Evolutionary conservation across 2,888 invertebrate species (phyloP), one percentile per base, ranked within the genome.

Genomic region (Hemicrepidius hirtus): DNA sequence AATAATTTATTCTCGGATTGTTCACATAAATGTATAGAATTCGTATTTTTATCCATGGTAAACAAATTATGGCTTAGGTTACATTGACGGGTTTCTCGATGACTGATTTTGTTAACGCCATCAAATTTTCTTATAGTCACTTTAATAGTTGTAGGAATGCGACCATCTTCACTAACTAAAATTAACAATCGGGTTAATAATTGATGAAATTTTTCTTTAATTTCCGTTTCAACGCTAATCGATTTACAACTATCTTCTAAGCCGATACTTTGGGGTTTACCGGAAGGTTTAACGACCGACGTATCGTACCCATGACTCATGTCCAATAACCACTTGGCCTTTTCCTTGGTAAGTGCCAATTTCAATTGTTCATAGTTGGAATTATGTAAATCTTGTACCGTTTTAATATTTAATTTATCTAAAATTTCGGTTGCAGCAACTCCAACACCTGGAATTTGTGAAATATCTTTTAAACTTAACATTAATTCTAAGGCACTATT

Each of bases 221-320:
- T 93, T 82, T 95, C 94, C 69, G 90, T 91, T 79, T 92, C 91
- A 2, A 92, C 89, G 77, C 92, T 92, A 62, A 94, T 92, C 69
- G 91, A 91, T 80, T 91, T 60, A 84, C 94, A 94, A 70, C 94
- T 92, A 84, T 95, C 95, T 83, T 95, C 95, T 73, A 95, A 86
- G 18, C 95, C 93, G 80, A 95, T 94, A 74, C 92, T 93, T 84
- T 93, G 93, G 12, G 95, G 95, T 82, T 91, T 92, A 3, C 94
- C 94, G 41, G 92, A 91, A 71, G 91, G 89, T 80, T 94, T 93
- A 0, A 96, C 94, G 62, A 89, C 88, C 75, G 91, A 89, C 76
- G 88, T 88, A 84, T 96, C 96, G 71, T 92, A 90, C n/a, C 95
- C 96, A 85, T 91, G 89, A 75, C 93, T 91, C 80, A 94, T 88